phyloP scores from a whole-genome alignment of 2,797 vertebrate genomes.

The Rhinatrema bivittatum region DNA sequence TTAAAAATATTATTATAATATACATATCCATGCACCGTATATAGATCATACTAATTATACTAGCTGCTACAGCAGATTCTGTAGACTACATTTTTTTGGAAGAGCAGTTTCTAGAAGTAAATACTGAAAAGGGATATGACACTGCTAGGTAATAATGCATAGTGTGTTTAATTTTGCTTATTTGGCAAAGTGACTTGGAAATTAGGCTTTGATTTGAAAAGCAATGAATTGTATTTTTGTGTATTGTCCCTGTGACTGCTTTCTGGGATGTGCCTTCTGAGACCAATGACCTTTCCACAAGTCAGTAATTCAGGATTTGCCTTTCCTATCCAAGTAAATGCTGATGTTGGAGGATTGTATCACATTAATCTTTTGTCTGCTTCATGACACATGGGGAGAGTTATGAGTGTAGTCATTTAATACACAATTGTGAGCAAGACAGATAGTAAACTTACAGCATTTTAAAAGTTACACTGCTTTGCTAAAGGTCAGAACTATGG shows the following conservation, averaged over 20 bases:
- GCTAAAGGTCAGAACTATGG: too few species aligned
- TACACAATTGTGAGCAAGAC: neutral
- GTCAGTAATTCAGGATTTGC: conserved; percentile 39
- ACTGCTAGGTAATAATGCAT: too few species aligned
- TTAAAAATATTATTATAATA: too few species aligned
- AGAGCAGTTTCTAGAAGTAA: too few species aligned
- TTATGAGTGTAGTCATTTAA: conserved; percentile 18
- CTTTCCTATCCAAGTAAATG: conserved; percentile 21
- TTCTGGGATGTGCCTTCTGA: conserved; percentile 12
- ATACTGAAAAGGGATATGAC: too few species aligned
- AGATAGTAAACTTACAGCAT: neutral
- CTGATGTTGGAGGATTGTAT: conserved; percentile 16
- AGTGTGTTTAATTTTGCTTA: too few species aligned
- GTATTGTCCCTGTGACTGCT: conserved; percentile 10
- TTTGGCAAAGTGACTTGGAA: too few species aligned
- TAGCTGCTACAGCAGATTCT: too few species aligned
- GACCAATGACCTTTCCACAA: conserved; percentile 31
- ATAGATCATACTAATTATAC: too few species aligned
- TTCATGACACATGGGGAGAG: conserved; percentile 17
- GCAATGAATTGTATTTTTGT: conserved; percentile 5
- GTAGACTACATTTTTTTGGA: too few species aligned
- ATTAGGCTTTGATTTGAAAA: conserved; percentile 11
- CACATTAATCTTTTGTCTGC: conserved; percentile 31
- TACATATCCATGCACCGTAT: too few species aligned
- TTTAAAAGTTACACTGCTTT: too few species aligned